Percentiles rank a stretch among this genome's conserved stretches.
Conservation (phyloP, 2,888 invertebrate genomes). For the Hypomecis atomaria region DNA sequence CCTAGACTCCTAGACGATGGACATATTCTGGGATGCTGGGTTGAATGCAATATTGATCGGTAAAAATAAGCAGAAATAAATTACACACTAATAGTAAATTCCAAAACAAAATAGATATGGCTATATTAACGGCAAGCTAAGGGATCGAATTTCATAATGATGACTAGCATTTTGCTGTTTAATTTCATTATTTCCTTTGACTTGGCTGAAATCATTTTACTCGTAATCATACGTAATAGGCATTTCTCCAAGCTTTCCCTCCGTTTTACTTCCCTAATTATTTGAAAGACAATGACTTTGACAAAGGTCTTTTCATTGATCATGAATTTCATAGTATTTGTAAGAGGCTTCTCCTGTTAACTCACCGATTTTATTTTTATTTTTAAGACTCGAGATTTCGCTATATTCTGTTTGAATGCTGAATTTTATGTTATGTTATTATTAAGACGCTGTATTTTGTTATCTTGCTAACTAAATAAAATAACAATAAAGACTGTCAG, state of each 20-base stretch:
- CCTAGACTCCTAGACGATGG: too few species aligned
- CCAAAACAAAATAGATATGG: too few species aligned
- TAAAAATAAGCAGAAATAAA: too few species aligned
- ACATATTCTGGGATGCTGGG: too few species aligned
- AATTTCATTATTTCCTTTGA: too few species aligned
- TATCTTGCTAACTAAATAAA: constrained; percentile 65
- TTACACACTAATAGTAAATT: too few species aligned
- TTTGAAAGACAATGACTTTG: constrained; percentile 12
- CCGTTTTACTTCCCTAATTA: constrained; percentile 4
- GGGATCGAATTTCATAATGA: too few species aligned
- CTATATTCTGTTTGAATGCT: constrained; percentile 33
- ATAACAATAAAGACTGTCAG: constrained; percentile 78
- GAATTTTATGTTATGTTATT: constrained; percentile 49
- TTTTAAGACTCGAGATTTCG: constrained; percentile 10
- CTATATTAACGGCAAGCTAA: too few species aligned
- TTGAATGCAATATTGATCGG: too few species aligned
- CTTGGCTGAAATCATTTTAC: too few species aligned
- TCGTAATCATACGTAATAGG: background rate
- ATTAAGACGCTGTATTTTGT: constrained; percentile 65
- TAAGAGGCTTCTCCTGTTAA: constrained; percentile 41
- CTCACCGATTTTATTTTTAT: constrained; percentile 31
- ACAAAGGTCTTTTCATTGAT: constrained; percentile 17
- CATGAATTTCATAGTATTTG: constrained; percentile 38
- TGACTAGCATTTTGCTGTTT: too few species aligned
- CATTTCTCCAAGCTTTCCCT: background rate